phyloP scores from a whole-genome alignment of 2,797 vertebrate genomes.

The Amazona finschi region DNA sequence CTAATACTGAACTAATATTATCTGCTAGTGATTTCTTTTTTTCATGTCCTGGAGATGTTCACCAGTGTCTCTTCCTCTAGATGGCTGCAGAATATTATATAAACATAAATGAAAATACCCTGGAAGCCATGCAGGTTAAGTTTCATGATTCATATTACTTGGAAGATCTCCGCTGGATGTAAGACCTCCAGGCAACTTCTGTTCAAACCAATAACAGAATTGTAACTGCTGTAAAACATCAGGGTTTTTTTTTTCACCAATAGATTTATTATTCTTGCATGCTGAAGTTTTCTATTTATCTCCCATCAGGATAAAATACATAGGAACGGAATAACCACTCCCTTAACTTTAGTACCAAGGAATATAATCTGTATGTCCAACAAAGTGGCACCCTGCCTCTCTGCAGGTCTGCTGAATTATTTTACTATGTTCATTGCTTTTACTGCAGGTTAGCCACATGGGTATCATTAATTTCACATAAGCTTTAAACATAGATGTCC shows the following conservation, averaged over 20 bases:
- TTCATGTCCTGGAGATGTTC: neutral
- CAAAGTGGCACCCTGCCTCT: neutral
- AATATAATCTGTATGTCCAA: neutral
- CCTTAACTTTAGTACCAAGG: neutral
- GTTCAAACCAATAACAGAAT: conserved; percentile 25
- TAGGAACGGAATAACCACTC: neutral
- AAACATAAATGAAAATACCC: conserved; percentile 20
- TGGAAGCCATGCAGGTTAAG: neutral
- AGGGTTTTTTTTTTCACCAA: conserved; percentile 16
- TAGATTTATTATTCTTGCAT: neutral
- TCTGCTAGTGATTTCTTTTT: conserved; percentile 8
- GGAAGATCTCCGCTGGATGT: neutral
- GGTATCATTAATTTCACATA: neutral
- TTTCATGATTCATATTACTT: conserved; percentile 10
- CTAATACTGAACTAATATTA: neutral
- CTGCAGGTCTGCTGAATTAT: neutral
- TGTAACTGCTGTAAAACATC: neutral
- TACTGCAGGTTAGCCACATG: neutral
- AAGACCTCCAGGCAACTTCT: conserved; percentile 39
- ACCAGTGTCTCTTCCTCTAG: neutral
- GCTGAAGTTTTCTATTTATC: neutral
- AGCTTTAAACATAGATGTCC: neutral
- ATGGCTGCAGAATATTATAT: neutral
- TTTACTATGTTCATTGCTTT: neutral
- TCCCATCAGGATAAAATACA: conserved; percentile 6